Conservation (phyloP, 2,888 invertebrate genomes). For the Drosophila peninsularis region DNA sequence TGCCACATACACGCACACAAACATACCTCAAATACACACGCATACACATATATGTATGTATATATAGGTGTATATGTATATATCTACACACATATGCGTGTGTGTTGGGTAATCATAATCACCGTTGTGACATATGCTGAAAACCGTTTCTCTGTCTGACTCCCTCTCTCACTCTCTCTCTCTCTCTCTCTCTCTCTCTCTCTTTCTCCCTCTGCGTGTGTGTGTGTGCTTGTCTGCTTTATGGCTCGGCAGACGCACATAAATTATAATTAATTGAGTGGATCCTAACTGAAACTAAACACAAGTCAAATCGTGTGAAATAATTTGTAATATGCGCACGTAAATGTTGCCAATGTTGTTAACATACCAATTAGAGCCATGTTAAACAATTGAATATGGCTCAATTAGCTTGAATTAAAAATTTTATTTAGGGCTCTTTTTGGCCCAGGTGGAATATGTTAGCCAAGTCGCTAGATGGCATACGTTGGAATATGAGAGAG, state of each 20-base stretch:
- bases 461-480: too few species aligned
- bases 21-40: neutral
- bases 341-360: slow-evolving; percentile 15
- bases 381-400: neutral
- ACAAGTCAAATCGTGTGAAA: slow-evolving; percentile 64
- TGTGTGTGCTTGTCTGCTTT: slow-evolving; percentile 8
- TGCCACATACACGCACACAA: neutral
- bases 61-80: neutral
- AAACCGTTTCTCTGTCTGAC: slow-evolving; percentile 7
- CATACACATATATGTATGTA: neutral
- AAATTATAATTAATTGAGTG: slow-evolving; percentile 74
- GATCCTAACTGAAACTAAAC: slow-evolving; percentile 44
- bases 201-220: slow-evolving; percentile 7
- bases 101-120: slow-evolving; percentile 34
- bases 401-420: slow-evolving; percentile 1
- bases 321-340: slow-evolving; percentile 47
- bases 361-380: slow-evolving; percentile 18
- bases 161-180: slow-evolving; percentile 3
- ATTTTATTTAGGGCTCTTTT: neutral
- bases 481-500: too few species aligned
- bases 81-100: neutral
- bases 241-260: slow-evolving; percentile 39
- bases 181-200: slow-evolving; percentile 10
- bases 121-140: slow-evolving; percentile 33
- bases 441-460: too few species aligned